phyloP scores from a whole-genome alignment of 2,113 vertebrate genomes.

The Marmota monax region DNA sequence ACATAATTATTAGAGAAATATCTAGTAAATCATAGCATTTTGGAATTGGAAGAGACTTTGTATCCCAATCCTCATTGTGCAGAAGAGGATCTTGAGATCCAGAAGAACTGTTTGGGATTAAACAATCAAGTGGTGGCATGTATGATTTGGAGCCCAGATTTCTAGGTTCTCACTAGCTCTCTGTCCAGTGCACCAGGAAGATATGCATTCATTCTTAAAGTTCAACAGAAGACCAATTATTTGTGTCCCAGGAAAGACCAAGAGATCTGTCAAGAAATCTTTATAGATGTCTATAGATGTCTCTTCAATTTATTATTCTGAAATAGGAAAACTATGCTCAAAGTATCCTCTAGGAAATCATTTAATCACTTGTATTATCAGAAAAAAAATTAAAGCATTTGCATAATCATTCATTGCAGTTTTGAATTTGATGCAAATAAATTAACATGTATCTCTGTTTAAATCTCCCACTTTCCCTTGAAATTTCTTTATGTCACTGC shows the following conservation, averaged over 20 bases:
- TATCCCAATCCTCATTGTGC: background rate
- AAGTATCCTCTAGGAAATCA: background rate
- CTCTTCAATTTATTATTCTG: background rate
- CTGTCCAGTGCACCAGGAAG: background rate
- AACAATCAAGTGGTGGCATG: fast-evolving
- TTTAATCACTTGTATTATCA: background rate
- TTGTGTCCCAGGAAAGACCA: background rate
- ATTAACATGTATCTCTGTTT: background rate
- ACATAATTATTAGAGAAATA: background rate
- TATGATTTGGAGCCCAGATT: background rate
- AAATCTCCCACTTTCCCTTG: background rate
- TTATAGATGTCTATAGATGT: background rate
- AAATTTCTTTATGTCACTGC: background rate
- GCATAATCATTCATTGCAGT: background rate
- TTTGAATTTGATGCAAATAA: slow-evolving; percentile 19
- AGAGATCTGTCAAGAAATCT: background rate
- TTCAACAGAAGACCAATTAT: background rate
- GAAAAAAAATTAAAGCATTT: slow-evolving; percentile 23
- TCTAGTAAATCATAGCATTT: background rate
- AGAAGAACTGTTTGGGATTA: background rate
- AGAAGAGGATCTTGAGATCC: background rate
- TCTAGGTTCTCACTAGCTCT: background rate
- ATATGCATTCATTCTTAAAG: background rate
- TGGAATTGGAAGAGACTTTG: background rate
- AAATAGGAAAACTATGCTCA: background rate